Percentiles rank a stretch among this genome's conserved stretches.
phyloP scores from a whole-genome alignment of 2,888 invertebrate species.

The Tenthredo scrophulariae region DNA sequence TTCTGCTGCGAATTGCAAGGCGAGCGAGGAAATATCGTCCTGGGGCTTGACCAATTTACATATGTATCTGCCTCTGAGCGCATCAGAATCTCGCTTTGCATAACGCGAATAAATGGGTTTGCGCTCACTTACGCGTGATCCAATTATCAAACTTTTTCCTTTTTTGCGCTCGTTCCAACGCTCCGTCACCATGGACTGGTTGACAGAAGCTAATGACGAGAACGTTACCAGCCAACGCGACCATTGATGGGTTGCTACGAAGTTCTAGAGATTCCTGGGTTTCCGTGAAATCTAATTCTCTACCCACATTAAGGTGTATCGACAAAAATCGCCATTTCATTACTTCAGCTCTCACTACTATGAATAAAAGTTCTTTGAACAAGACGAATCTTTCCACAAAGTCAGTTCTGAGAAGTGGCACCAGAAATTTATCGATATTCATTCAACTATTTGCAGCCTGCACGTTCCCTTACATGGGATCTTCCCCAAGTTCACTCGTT shows the following conservation, averaged over 20 bases:
- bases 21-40: conserved; percentile 1
- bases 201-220: conserved; percentile 14
- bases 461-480: background rate
- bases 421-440: background rate
- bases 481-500: too few species aligned
- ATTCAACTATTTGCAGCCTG: background rate
- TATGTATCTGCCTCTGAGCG: conserved; percentile 26
- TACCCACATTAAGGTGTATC: background rate
- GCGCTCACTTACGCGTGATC: conserved; percentile 47
- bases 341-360: background rate
- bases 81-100: conserved; percentile 32
- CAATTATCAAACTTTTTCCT: conserved; percentile 46
- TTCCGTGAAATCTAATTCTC: background rate
- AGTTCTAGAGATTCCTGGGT: background rate
- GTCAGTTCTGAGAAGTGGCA: background rate
- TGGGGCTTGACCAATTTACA: conserved; percentile 14
- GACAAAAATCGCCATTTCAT: background rate
- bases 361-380: background rate
- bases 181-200: conserved; percentile 10
- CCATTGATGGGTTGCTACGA: background rate
- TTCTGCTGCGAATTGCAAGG: background rate
- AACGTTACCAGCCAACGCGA: background rate
- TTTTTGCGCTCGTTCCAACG: conserved; percentile 16
- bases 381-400: background rate
- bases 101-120: conserved; percentile 47